A percentile compares a stretch with the other conserved stretches of the same genome.
These are phyloP conservation scores for Amblyopsis rosae DNA, from an alignment of 2,113 vertebrate genomes.

Conservation along the genomic window DNA sequence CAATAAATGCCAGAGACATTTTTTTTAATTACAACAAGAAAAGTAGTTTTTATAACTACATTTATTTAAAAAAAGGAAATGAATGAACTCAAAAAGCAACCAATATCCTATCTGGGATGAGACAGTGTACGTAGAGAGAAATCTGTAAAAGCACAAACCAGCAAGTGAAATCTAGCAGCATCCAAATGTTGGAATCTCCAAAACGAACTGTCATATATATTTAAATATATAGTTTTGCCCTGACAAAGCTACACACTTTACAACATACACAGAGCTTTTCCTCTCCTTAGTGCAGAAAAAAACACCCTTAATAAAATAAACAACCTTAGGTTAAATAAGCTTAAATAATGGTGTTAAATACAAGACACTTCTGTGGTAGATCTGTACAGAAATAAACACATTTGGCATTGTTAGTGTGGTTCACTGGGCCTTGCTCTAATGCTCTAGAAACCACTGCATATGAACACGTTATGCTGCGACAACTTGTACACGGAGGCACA, in stretches of 20 bases:
- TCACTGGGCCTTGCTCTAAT: conserved; percentile 71
- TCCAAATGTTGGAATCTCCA: conserved; percentile 88
- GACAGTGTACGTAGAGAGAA: conserved; percentile 85
- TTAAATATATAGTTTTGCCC: conserved; percentile 75
- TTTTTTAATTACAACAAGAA: not conserved
- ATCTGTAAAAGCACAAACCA: conserved; percentile 89
- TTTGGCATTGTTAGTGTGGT: conserved; percentile 86
- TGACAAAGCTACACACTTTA: conserved; percentile 79
- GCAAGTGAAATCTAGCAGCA: conserved; percentile 90
- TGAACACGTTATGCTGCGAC: conserved; percentile 74
- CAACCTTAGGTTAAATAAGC: conserved; percentile 94
- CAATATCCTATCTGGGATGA: conserved; percentile 81
- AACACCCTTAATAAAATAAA: conserved; percentile 87
- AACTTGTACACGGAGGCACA: conserved; percentile 72
- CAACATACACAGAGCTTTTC: conserved; percentile 82
- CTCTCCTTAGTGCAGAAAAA: conserved; percentile 82
- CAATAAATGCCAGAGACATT: not conserved
- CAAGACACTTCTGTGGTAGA: conserved; percentile 90
- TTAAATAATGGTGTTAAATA: conserved; percentile 99
- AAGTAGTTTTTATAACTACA: conserved; percentile 76
- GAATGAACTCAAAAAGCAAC: conserved; percentile 71
- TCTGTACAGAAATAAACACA: conserved; percentile 92
- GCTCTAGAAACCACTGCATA: conserved; percentile 70
- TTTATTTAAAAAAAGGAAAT: conserved; percentile 87
- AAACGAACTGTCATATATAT: conserved; percentile 74